Evolutionary conservation across 2,888 invertebrate species (phyloP).

Genomic region (Stenurella melanura): DNA sequence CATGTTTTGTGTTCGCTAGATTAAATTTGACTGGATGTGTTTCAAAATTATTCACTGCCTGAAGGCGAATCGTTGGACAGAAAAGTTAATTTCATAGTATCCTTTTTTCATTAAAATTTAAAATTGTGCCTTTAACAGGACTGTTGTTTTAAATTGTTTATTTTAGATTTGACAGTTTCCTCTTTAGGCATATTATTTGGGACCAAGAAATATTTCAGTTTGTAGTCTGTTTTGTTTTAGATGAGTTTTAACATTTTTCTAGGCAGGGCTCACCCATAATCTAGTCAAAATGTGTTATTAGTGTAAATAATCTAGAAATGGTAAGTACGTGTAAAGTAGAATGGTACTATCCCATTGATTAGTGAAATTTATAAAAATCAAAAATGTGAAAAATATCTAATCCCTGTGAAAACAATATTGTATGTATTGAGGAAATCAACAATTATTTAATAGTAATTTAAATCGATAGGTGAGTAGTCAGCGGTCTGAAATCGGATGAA

Average conservation of each 20-base stretch:
- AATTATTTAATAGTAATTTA: neutral
- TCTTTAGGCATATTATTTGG: constrained; percentile 67
- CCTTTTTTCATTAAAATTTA: constrained; percentile 56
- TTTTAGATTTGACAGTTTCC: constrained; percentile 50
- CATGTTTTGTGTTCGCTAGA: neutral
- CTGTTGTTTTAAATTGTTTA: constrained; percentile 56
- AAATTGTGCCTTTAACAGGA: constrained; percentile 69
- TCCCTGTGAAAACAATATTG: constrained; percentile 22
- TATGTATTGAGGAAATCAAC: neutral
- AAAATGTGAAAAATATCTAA: constrained; percentile 24
- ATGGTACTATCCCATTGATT: constrained; percentile 41
- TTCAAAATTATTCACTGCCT: constrained; percentile 28
- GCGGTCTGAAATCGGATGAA: neutral
- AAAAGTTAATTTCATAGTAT: constrained; percentile 17
- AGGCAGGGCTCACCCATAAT: constrained; percentile 40
- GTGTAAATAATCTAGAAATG: constrained; percentile 40
- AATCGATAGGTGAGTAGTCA: neutral
- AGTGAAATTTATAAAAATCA: constrained; percentile 46
- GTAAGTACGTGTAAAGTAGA: constrained; percentile 46
- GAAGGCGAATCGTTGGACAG: neutral
- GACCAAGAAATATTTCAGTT: constrained; percentile 64
- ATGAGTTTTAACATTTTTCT: constrained; percentile 32
- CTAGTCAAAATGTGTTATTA: constrained; percentile 43
- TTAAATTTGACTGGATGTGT: neutral
- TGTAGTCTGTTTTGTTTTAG: constrained; percentile 44